phyloP scores from a whole-genome alignment of 2,888 invertebrate genomes.

The Philonicus albiceps region DNA sequence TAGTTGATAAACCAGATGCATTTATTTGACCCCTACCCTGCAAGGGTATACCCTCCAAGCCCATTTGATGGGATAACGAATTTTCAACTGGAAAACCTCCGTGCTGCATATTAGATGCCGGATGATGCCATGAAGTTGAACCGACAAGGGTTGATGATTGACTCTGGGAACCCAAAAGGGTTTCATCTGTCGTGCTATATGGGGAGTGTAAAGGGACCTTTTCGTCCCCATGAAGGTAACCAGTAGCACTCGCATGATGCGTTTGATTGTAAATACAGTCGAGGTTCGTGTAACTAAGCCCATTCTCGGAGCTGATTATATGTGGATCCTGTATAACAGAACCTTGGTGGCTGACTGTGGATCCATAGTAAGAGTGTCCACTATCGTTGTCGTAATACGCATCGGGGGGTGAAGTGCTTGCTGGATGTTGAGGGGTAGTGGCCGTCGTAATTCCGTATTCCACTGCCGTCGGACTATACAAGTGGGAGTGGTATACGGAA shows the following conservation, averaged over 20 bases:
- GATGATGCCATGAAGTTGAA: slow-evolving; percentile 56
- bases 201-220: slow-evolving; percentile 69
- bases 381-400: slow-evolving; percentile 62
- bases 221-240: slow-evolving; percentile 56
- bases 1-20: slow-evolving; percentile 45
- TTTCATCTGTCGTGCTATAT: slow-evolving; percentile 59
- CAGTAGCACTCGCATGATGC: slow-evolving; percentile 57
- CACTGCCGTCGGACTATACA: slow-evolving; percentile 63
- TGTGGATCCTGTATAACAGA: slow-evolving; percentile 62
- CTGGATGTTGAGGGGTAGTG: slow-evolving; percentile 58
- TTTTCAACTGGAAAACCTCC: slow-evolving; percentile 50
- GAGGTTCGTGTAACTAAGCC: slow-evolving; percentile 88
- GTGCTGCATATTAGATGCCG: slow-evolving; percentile 58
- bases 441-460: slow-evolving; percentile 61
- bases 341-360: neutral
- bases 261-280: slow-evolving; percentile 74
- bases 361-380: slow-evolving; percentile 58
- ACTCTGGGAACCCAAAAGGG: slow-evolving; percentile 52
- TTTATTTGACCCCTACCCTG: slow-evolving; percentile 38
- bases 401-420: slow-evolving; percentile 61
- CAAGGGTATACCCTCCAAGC: neutral
- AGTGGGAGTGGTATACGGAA: slow-evolving; percentile 56
- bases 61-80: slow-evolving; percentile 49
- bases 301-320: slow-evolving; percentile 85
- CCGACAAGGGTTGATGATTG: slow-evolving; percentile 52